These are phyloP conservation scores for Microcaecilia unicolor DNA, from an alignment of 2,797 vertebrate species.

Conservation along the genomic window DNA sequence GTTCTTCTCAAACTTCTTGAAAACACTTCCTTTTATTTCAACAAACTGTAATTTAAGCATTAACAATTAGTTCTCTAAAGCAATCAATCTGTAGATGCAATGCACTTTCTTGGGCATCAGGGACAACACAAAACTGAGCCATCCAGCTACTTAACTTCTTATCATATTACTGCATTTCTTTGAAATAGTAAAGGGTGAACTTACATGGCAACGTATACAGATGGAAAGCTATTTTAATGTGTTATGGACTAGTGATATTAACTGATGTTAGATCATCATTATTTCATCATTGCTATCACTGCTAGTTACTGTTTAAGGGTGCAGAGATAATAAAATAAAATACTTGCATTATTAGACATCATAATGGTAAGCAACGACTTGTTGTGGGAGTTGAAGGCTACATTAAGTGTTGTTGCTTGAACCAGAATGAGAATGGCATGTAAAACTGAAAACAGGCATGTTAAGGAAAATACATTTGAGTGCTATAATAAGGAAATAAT, in stretches of 20 bases:
- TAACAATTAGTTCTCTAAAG: slow-evolving; percentile 9
- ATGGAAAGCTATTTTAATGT: too few relatives aligned
- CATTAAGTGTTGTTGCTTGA: slow-evolving; percentile 92
- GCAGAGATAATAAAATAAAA: neutral
- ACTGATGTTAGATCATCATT: too few relatives aligned
- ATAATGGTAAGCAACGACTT: slow-evolving; percentile 96
- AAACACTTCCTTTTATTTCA: slow-evolving; percentile 97
- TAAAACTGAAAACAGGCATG: slow-evolving; percentile 60
- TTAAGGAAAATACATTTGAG: slow-evolving; percentile 42
- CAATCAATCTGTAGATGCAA: neutral
- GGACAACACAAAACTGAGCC: neutral
- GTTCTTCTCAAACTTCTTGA: slow-evolving; percentile 98
- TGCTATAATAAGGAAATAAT: too few relatives aligned
- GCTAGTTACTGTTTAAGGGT: too few relatives aligned
- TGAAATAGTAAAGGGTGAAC: neutral
- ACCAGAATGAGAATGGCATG: slow-evolving; percentile 95
- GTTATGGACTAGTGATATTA: too few relatives aligned
- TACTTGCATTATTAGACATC: slow-evolving; percentile 97
- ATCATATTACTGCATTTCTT: neutral
- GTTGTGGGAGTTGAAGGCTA: slow-evolving; percentile 96
- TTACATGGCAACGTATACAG: too few relatives aligned
- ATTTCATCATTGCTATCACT: too few relatives aligned
- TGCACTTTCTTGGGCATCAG: neutral
- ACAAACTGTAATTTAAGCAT: slow-evolving; percentile 76
- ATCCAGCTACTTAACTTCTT: neutral